Evolutionary conservation across 2,797 vertebrate genomes (phyloP), one percentile per base, ranked within the genome.

Genomic region (Phataginus tricuspis): DNA sequence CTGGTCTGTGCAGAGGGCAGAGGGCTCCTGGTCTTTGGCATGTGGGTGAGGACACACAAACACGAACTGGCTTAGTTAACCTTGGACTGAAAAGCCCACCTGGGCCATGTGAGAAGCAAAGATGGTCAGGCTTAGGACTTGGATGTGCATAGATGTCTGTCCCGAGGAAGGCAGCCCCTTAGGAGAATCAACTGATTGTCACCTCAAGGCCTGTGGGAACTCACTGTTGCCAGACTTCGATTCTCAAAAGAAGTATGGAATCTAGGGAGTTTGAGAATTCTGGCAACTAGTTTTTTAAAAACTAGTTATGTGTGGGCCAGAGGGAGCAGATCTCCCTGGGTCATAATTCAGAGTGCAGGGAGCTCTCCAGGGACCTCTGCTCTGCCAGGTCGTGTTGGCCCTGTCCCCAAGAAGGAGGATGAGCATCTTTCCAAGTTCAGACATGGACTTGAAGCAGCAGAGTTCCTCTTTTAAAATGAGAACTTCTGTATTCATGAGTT

Each of bases 261-360:
- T 75, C 6, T 90, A 21, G 29, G 39, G 59, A 53, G 14, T 18
- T 45, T 93, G 69, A 57, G 69, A 77, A 21, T 39, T 66, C 49
- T 42, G 34, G 7, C 66, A 59, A 5, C 51, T 51, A 7, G 39
- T 31, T 77, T 83, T 86, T 39, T 5, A 49, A 86, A 80, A 92
- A 0, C 21, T 29, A 63, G 1, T 15, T 15, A 29, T 4, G 2
- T 7, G 27, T 55, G 25, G 14, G 5, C 19, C 82, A n/a, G 15
- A 6, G 25, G 42, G 25, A 55, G 39, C 0, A 0, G 4, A 10
- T 27, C 25, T 18, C 19, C 61, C 11, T 12, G 16, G 55, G 7
- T 64, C 59, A 7, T 29, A 15, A 80, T 53, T 53, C 23, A 5
- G 2, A 13, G 14, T 7, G 1, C 15, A 1, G 5, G 31, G 19